These are phyloP conservation scores for Homarus gammarus DNA, from an alignment of 2,888 invertebrate genomes.

Conservation along the genomic window DNA sequence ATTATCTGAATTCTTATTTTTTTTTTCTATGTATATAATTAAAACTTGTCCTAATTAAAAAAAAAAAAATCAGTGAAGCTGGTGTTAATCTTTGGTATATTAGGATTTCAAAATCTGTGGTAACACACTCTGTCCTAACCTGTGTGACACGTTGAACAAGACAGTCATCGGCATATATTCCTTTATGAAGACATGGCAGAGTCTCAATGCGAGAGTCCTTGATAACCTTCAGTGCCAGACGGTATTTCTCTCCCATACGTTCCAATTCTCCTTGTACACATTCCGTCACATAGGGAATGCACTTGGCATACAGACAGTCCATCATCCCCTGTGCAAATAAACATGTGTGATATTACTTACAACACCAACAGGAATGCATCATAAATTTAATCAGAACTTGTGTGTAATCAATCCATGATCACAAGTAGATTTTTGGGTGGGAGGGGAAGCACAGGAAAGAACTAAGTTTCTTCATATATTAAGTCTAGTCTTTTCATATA, in stretches of 20 bases:
- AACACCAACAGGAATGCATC: too few relatives aligned
- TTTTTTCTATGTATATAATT: too few relatives aligned
- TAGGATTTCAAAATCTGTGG: too few relatives aligned
- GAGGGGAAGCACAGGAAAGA: neutral
- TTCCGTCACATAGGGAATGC: conserved; percentile 97
- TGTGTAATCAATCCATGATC: neutral
- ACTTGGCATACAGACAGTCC: conserved; percentile 99
- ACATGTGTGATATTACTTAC: too few relatives aligned
- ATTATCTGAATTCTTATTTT: too few relatives aligned
- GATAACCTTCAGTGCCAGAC: conserved; percentile 94
- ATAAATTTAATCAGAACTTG: neutral
- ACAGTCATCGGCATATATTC: conserved; percentile 99
- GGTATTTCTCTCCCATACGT: conserved; percentile 96
- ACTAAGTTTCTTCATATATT: too few relatives aligned
- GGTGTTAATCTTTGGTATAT: too few relatives aligned
- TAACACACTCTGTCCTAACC: too few relatives aligned
- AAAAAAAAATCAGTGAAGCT: too few relatives aligned
- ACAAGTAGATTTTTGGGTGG: neutral
- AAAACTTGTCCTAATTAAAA: too few relatives aligned
- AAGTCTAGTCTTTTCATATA: too few relatives aligned
- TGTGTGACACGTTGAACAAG: conserved; percentile 95
- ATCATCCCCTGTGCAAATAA: conserved; percentile 90
- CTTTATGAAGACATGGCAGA: conserved; percentile 95
- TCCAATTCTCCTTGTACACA: conserved; percentile 98
- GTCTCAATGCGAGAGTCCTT: conserved; percentile 97